These are phyloP conservation scores for Sminthurinus aureus DNA, from an alignment of 2,888 invertebrate species.

Conservation along the genomic window DNA sequence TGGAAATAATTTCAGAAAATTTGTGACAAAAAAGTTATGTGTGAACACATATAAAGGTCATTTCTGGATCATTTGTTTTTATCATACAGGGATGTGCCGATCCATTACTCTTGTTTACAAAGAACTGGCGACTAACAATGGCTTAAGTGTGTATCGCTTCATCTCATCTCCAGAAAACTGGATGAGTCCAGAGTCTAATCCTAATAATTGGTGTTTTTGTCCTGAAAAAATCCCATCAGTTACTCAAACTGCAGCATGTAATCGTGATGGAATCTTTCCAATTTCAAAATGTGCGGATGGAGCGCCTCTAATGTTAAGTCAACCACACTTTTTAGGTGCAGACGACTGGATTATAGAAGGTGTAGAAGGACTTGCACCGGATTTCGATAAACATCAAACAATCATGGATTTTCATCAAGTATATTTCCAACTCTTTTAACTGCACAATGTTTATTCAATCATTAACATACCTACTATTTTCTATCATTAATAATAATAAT, in stretches of 20 bases:
- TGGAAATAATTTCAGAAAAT: no score
- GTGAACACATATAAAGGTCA: no score
- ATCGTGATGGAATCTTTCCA: constrained; percentile 23
- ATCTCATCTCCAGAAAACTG: constrained; percentile 7
- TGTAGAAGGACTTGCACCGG: constrained; percentile 11
- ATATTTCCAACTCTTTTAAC: not conserved
- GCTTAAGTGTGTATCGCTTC: constrained; percentile 6
- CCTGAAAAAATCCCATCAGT: constrained; percentile 1
- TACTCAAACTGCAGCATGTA: not conserved
- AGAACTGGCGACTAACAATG: not conserved
- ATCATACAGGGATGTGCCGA: constrained; percentile 19
- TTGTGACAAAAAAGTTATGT: no score
- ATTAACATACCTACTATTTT: no score
- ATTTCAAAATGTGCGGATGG: constrained; percentile 30
- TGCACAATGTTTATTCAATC: not conserved
- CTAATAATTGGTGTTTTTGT: constrained; percentile 32
- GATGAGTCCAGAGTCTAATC: constrained; percentile 26
- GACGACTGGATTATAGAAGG: not conserved
- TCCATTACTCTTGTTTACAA: constrained; percentile 27
- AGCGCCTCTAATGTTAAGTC: constrained; percentile 21
- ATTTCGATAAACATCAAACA: constrained; percentile 18
- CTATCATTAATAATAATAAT: no score
- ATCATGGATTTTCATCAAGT: constrained; percentile 27
- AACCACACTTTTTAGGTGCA: constrained; percentile 33
- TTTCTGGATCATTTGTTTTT: no score